Conservation (phyloP, 2,888 invertebrate genomes). For the Chrysomela aeneicollis region DNA sequence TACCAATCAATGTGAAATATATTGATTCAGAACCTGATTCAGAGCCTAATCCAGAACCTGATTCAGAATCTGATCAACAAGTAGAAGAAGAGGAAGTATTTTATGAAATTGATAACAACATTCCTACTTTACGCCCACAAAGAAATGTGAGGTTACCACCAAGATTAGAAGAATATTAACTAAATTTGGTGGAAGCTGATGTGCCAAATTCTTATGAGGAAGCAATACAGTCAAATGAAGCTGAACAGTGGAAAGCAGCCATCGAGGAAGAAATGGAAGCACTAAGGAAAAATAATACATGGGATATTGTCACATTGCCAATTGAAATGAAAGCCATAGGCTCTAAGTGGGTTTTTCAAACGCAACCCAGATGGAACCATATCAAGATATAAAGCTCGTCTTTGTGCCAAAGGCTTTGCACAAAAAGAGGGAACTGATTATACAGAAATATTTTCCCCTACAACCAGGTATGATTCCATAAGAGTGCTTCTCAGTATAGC, state of each 20-base stretch:
- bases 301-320: background rate
- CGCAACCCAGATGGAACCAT: constrained; percentile 5
- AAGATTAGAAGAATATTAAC: background rate
- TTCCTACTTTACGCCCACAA: background rate
- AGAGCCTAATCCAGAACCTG: background rate
- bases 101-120: too few species aligned
- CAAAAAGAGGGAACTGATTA: constrained; percentile 18
- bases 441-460: constrained; percentile 16
- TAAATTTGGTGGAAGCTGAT: constrained; percentile 1
- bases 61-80: background rate
- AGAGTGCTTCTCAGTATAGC: constrained; percentile 7
- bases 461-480: constrained; percentile 19
- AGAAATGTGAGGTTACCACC: background rate
- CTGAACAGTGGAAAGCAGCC: constrained; percentile 5
- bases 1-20: too few species aligned
- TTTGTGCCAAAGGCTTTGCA: constrained; percentile 11
- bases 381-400: constrained; percentile 15
- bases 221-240: background rate
- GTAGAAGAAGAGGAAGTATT: background rate
- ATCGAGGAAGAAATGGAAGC: constrained; percentile 12
- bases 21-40: too few species aligned
- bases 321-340: background rate
- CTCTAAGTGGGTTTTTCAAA: constrained; percentile 20
- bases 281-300: constrained; percentile 8
- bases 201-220: constrained; percentile 12